Evolutionary conservation across 2,797 vertebrate species (phyloP), one percentile per base, ranked within the genome.

Genomic region (Vespertilio murinus): DNA sequence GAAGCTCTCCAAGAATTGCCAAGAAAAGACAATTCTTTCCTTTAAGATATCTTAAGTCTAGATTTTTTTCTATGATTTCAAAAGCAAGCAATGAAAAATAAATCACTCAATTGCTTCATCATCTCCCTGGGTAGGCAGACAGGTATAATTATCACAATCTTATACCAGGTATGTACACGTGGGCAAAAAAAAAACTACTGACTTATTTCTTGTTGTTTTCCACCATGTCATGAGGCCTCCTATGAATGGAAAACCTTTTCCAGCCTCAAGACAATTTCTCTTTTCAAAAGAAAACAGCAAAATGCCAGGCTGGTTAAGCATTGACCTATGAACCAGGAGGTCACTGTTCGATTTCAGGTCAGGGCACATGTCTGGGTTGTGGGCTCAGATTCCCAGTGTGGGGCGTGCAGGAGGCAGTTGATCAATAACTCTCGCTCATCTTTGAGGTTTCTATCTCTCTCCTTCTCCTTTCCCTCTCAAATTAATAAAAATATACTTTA

Each of bases 51-150:
- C 64, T 85, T 8, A 45, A 67, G 23, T 59, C 38, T 75, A 42
- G 18, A 22, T 61, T 90, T 77, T 83, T n/a, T 59, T 12, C 40
- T 59, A 23, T 89, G 42, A 82, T 82, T 90, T 85, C 47, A 94
- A 96, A 95, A 92, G 35, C 38, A 88, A 80, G 33, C 14, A 28
- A 93, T 28, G 28, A 69, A 74, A 40, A 83, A 75, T 12, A 78
- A 94, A 90, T 71, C 10, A 77, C 18, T 38, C 52, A 79, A 38
- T 38, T 83, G 5, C 17, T 40, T 91, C 86, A 74, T 61, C 30
- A 42, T 40, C 33, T 90, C 47, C 38, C 70, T 38, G 20, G 40
- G n/a, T 13, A 56, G 69, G 4, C 54, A 78, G 54, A 64, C 18
- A 67, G 71, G 30, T 86, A 64, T 90, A 40, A 75, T 90, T 79